Conservation (phyloP, 2,888 invertebrate species). For the Hyalella azteca region DNA sequence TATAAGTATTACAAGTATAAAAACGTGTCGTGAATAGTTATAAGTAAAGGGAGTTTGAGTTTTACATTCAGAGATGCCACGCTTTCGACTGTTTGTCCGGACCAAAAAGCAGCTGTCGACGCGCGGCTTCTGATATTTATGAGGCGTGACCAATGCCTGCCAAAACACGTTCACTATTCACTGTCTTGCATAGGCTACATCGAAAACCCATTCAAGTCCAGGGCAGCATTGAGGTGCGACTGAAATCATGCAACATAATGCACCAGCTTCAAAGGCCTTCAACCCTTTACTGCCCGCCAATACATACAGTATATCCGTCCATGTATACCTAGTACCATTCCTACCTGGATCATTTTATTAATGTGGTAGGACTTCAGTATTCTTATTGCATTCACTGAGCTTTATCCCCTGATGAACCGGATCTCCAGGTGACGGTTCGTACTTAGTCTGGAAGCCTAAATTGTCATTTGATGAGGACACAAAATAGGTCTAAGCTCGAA, state of each 20-base stretch:
- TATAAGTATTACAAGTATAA: too few species aligned
- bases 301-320: too few species aligned
- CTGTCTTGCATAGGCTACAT: neutral
- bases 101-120: neutral
- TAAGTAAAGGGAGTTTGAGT: too few species aligned
- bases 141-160: conserved; percentile 28
- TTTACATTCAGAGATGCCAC: neutral
- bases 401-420: conserved; percentile 6
- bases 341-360: too few species aligned
- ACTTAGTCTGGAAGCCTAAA: neutral
- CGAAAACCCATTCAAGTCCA: neutral
- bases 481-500: neutral
- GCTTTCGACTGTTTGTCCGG: neutral
- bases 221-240: neutral
- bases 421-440: neutral
- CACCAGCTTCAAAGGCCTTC: neutral
- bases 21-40: too few species aligned
- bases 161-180: neutral
- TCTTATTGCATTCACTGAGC: neutral
- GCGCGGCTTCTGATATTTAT: neutral
- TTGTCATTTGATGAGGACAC: conserved; percentile 22
- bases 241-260: neutral
- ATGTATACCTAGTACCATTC: too few species aligned
- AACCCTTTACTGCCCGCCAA: neutral
- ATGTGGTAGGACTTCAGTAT: neutral